Percentiles rank a stretch among this genome's conserved stretches.
Conservation (phyloP, 2,888 invertebrate genomes). For the Lobophora halterata region DNA sequence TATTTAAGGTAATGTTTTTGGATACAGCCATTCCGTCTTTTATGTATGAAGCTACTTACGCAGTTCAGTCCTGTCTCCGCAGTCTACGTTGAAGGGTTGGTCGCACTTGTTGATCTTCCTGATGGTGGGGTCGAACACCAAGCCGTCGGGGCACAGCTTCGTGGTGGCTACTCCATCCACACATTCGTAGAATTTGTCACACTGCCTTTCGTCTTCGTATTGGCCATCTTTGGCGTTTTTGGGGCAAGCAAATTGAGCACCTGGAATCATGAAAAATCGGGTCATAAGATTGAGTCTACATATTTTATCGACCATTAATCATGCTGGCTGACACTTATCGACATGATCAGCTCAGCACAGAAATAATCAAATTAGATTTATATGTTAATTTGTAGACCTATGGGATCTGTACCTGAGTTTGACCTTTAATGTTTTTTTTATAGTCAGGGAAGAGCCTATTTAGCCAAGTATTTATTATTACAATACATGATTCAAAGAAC, state of each 20-base stretch:
- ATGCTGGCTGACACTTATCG: too few relatives aligned
- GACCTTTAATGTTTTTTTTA: too few relatives aligned
- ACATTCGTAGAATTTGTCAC: slow-evolving; percentile 93
- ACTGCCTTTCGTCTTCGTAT: slow-evolving; percentile 89
- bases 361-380: too few relatives aligned
- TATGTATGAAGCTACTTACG: slow-evolving; percentile 85
- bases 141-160: slow-evolving; percentile 92
- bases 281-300: too few relatives aligned
- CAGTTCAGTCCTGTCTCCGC: slow-evolving; percentile 91
- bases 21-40: slow-evolving; percentile 1
- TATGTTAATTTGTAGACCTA: too few relatives aligned
- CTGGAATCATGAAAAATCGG: slow-evolving; percentile 56
- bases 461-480: too few relatives aligned
- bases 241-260: slow-evolving; percentile 87
- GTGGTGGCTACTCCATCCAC: slow-evolving; percentile 85
- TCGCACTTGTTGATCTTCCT: slow-evolving; percentile 95
- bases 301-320: too few relatives aligned
- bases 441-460: too few relatives aligned
- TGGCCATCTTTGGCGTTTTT: slow-evolving; percentile 84
- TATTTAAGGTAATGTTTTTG: too few relatives aligned
- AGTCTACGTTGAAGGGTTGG: slow-evolving; percentile 95
- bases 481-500: too few relatives aligned
- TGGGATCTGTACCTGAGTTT: too few relatives aligned
- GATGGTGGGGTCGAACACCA: slow-evolving; percentile 92
- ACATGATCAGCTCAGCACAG: too few relatives aligned